A percentile compares a stretch with the other conserved stretches of the same genome.
Conservation (phyloP, 2,888 invertebrate genomes). For the Candidula unifasciata region DNA sequence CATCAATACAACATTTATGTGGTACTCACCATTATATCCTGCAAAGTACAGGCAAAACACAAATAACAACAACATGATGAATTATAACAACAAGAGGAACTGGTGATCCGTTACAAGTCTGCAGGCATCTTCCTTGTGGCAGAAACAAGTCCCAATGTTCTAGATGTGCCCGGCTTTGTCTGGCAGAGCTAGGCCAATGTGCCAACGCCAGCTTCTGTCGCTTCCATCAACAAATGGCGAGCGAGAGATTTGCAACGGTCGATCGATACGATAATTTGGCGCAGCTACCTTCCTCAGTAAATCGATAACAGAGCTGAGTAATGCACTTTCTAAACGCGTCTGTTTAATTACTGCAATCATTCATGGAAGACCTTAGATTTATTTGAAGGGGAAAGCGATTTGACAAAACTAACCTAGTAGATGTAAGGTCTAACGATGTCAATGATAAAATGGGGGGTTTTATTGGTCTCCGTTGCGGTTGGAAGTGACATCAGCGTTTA, state of each 20-base stretch:
- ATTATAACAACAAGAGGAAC: neutral
- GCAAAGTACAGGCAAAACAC: neutral
- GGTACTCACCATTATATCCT: conserved; percentile 15
- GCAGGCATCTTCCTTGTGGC: neutral
- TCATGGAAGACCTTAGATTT: neutral
- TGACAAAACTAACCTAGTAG: no score
- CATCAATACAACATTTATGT: no score
- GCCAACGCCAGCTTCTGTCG: neutral
- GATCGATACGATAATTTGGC: conserved; percentile 7
- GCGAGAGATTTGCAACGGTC: neutral
- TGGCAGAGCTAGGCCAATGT: neutral
- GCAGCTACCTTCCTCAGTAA: neutral
- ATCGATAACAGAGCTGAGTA: conserved; percentile 16
- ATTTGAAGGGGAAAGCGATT: neutral
- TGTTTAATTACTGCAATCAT: neutral
- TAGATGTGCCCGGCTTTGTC: neutral
- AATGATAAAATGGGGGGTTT: no score
- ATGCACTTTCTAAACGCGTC: conserved; percentile 4
- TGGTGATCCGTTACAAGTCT: neutral
- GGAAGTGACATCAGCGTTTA: no score
- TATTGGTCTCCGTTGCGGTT: no score
- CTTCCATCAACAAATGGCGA: conserved; percentile 18
- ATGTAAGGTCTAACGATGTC: no score
- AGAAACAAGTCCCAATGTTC: neutral
- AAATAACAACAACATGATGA: conserved; percentile 13